Base-by-base conservation (phyloP, 37 sponge, comb jelly and placozoan species). In the Halisarca cf. caerulea region DNA sequence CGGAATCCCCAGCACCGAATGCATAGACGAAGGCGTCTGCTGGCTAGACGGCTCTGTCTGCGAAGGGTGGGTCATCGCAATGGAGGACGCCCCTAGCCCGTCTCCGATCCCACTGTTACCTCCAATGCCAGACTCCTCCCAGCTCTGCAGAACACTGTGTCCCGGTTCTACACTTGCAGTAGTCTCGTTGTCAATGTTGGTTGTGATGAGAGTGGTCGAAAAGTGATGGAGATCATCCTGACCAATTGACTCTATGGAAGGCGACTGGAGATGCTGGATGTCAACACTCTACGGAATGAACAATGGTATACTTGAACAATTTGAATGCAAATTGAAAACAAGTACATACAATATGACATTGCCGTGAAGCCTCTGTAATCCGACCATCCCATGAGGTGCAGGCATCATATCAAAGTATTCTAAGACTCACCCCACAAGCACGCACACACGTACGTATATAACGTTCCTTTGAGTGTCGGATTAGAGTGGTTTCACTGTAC, bases 201-300 rank as follows among this genome's bases (percentile, higher is more conserved):
- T 74, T 41, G 77, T 74, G 21, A 74, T 74, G 77, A 74, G 77
- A 4, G 77, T 74, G 45, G 77, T 74, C 15, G 77, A 74, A n/a
- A 74, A 37, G 9, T 40, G 32, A 25, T 74, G 42, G 77, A 74
- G 45, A 25, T 74, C 77, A 1, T 74, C 77, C 18, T 39, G 77
- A 23, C 43, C 21, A 18, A 68, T 68, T 6, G 69, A 17, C n/a
- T n/a, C n/a, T n/a, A n/a, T n/a, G n/a, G n/a, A n/a, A 32, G 69
- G 69, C 32, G 32, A 34, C 34, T 68, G 69, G 7, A 34, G 69
- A 1, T 17, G 32, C 17, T 27, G 33, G 4, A 68, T 68, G 28
- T 47, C 51, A 11, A 11, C 51, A 47, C 51, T 47, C 51, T 47
- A 11, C 11, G 11, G 51, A n/a, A n/a, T n/a, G n/a, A n/a, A n/a